Evolutionary conservation across 2,113 vertebrate genomes (phyloP).

Genomic region (Stomatorhinus ivindoensis): DNA sequence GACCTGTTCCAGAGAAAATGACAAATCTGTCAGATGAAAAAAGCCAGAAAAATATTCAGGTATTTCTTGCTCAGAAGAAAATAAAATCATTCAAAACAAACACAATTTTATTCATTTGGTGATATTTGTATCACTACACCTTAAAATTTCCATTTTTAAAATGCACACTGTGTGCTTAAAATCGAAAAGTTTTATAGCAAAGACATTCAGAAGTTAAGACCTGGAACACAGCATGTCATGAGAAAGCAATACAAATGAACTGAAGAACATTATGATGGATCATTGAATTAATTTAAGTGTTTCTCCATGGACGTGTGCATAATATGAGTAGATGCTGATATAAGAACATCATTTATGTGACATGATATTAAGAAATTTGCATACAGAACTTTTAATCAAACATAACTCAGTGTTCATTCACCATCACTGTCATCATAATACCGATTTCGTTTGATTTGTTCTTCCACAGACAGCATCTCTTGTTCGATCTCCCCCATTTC

Average conservation of each 20-base stretch:
- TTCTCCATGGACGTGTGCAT: slow-evolving; percentile 37
- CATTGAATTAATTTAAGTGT: slow-evolving; percentile 30
- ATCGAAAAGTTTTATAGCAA: slow-evolving; percentile 45
- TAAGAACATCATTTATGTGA: slow-evolving; percentile 19
- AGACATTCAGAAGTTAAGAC: slow-evolving; percentile 41
- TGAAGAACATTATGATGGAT: slow-evolving; percentile 19
- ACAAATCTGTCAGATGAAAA: slow-evolving; percentile 47
- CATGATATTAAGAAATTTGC: slow-evolving; percentile 14
- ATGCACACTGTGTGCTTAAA: slow-evolving; percentile 68
- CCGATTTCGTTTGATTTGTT: slow-evolving; percentile 68
- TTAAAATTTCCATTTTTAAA: slow-evolving; percentile 41
- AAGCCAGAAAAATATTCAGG: slow-evolving; percentile 46
- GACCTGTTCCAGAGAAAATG: slow-evolving; percentile 52
- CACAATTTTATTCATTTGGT: slow-evolving; percentile 44
- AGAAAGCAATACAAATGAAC: slow-evolving; percentile 25
- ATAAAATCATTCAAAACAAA: slow-evolving; percentile 57
- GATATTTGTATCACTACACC: slow-evolving; percentile 43
- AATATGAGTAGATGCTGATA: slow-evolving; percentile 22
- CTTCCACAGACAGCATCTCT: slow-evolving; percentile 54
- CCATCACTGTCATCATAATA: slow-evolving; percentile 56
- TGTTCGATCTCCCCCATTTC: slow-evolving; percentile 39
- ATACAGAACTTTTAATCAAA: slow-evolving; percentile 26
- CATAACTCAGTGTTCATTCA: slow-evolving; percentile 25
- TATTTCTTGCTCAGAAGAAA: slow-evolving; percentile 49
- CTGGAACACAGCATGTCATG: slow-evolving; percentile 40